A percentile compares a stretch with the other conserved stretches of the same genome.
phyloP scores from a whole-genome alignment of 2,888 invertebrate species.

The Liopterus haemorrhoidalis region DNA sequence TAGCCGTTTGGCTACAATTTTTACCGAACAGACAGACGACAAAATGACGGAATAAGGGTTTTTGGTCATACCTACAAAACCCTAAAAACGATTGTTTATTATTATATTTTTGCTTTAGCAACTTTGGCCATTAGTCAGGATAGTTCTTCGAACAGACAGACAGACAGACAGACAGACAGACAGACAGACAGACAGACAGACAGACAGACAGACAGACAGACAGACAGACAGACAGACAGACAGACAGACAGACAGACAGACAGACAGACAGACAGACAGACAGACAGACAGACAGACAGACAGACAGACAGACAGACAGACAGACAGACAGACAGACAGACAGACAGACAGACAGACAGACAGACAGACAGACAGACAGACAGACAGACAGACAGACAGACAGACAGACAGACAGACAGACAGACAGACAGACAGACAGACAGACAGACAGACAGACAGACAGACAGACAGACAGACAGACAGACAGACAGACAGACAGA shows the following conservation, averaged over 20 bases:
- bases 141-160: background rate
- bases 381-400: slow-evolving; percentile 9
- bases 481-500: slow-evolving; percentile 9
- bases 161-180: slow-evolving; percentile 9
- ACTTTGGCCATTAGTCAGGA: background rate
- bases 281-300: slow-evolving; percentile 9
- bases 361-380: slow-evolving; percentile 9
- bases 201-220: slow-evolving; percentile 9
- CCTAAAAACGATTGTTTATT: background rate
- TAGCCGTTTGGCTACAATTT: too few species aligned
- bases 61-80: background rate
- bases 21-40: too few species aligned
- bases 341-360: slow-evolving; percentile 9
- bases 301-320: slow-evolving; percentile 9
- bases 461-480: slow-evolving; percentile 9
- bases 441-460: slow-evolving; percentile 9
- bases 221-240: slow-evolving; percentile 9
- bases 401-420: slow-evolving; percentile 9
- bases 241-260: slow-evolving; percentile 9
- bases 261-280: slow-evolving; percentile 9
- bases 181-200: slow-evolving; percentile 9
- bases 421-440: slow-evolving; percentile 9
- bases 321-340: slow-evolving; percentile 9
- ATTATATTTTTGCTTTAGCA: background rate
- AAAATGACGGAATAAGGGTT: background rate